Evolutionary conservation across 2,113 vertebrate species (phyloP).

Genomic region (Phaethornis superciliosus): DNA sequence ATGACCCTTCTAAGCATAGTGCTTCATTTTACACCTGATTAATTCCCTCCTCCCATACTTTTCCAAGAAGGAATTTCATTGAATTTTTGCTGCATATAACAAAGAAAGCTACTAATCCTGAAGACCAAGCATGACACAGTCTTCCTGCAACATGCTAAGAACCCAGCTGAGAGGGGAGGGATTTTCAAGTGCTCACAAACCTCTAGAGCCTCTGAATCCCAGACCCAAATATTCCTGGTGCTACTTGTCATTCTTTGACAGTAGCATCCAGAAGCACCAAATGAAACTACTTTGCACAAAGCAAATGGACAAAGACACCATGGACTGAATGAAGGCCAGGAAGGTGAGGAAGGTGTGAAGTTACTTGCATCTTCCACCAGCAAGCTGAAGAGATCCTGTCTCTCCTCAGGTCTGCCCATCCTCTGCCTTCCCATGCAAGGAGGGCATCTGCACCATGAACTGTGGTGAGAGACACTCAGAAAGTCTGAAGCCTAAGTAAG

Average conservation of each 20-base stretch:
- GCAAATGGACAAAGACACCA: neutral
- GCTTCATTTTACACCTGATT: neutral
- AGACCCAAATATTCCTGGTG: neutral
- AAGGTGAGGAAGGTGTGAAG: neutral
- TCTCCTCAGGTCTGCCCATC: neutral
- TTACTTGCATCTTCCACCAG: neutral
- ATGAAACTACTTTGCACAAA: neutral
- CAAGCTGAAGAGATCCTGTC: neutral
- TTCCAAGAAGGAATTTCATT: neutral
- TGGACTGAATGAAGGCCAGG: neutral
- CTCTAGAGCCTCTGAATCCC: neutral
- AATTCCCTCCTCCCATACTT: neutral
- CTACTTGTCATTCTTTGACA: neutral
- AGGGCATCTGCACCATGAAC: neutral
- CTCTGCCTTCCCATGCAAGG: neutral
- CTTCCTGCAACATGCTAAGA: neutral
- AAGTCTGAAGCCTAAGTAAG: neutral
- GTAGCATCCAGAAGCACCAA: neutral
- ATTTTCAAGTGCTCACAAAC: neutral
- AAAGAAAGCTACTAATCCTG: conserved; percentile 9
- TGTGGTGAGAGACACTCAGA: neutral
- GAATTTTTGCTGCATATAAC: neutral
- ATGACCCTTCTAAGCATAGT: neutral
- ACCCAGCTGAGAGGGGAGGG: neutral
- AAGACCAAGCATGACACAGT: neutral